phyloP scores from a whole-genome alignment of 2,888 invertebrate species.

The Anthophora plumipes region DNA sequence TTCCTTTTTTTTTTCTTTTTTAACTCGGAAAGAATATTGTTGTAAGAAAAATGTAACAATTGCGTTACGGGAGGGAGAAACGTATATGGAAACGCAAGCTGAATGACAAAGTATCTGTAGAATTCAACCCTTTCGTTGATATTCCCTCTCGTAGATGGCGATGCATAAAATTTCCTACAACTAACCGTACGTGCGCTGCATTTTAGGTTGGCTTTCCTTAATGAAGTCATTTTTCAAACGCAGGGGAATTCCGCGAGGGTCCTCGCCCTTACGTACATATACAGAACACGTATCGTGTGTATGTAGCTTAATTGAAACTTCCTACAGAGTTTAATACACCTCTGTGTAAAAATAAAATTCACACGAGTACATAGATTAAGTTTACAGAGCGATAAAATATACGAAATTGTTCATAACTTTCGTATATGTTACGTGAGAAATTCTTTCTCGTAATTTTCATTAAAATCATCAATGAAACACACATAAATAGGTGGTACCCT shows the following conservation, averaged over 20 bases:
- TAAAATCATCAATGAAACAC: not conserved
- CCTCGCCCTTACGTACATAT: no score
- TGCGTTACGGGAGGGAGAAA: no score
- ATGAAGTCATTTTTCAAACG: slow-evolving; percentile 10
- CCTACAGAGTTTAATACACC: not conserved
- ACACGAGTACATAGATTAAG: not conserved
- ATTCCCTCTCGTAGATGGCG: not conserved
- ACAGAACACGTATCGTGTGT: not conserved
- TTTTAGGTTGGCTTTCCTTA: not conserved
- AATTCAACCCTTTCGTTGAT: not conserved
- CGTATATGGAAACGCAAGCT: not conserved
- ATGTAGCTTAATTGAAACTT: not conserved
- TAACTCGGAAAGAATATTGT: no score
- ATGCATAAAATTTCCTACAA: slow-evolving; percentile 3
- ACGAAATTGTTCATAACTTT: not conserved
- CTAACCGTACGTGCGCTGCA: not conserved
- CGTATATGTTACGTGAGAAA: not conserved
- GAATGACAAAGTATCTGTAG: not conserved
- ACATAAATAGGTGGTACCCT: not conserved
- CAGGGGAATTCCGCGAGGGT: no score
- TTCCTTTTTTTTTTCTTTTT: no score
- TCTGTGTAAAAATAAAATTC: not conserved
- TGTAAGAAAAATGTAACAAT: not conserved
- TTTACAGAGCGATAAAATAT: not conserved
- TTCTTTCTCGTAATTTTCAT: not conserved